Base-by-base conservation (phyloP, 1,140 invertebrate genomes). In the Goniozus legneri region DNA sequence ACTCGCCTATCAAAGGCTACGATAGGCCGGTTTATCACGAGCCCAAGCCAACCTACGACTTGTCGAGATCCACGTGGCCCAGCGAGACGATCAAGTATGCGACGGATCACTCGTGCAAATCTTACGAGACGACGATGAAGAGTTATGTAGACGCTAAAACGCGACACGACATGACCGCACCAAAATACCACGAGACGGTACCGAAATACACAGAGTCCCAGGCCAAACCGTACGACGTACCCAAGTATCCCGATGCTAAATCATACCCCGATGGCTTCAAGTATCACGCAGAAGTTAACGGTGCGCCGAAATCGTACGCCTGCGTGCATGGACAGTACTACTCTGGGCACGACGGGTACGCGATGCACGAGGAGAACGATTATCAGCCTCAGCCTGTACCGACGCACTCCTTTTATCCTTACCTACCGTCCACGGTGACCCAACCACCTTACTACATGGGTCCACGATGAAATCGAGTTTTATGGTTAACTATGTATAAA, bases 401-500 rank as follows among this genome's bases (percentile, higher is more conserved):
- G 0, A 39, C 64, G 0, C 71, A 71, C 24, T 62, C 70, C 0
- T 75, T 75, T 54, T 75, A 73, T 44, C 69, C 73, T 1, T 76
- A 73, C 30, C 68, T 75, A 42, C 65, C 69, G 6, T 58, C 71
- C 2, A 64, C 70, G 7, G 65, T 75, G 60, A 47, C 62, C 0
- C 69, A 72, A 47, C 52, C 70, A 7, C 64, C 73, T 4, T 72
- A 73, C 47, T 75, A 75, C 41, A 73, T 76, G 64, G 69, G 64
- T 8, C 73, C 71, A 1, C 66, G 72, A 53, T 76, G 67, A 47
- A 58, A n/a, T n/a, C n/a, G n/a, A n/a, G n/a, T n/a, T n/a, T n/a
- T n/a, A n/a, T n/a, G n/a, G n/a, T n/a, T n/a, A n/a, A n/a, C n/a
- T n/a, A n/a, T n/a, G n/a, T n/a, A n/a, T n/a, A n/a, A n/a, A n/a